phyloP scores from a whole-genome alignment of 1,140 invertebrate genomes.

The Riptortus pedestris region DNA sequence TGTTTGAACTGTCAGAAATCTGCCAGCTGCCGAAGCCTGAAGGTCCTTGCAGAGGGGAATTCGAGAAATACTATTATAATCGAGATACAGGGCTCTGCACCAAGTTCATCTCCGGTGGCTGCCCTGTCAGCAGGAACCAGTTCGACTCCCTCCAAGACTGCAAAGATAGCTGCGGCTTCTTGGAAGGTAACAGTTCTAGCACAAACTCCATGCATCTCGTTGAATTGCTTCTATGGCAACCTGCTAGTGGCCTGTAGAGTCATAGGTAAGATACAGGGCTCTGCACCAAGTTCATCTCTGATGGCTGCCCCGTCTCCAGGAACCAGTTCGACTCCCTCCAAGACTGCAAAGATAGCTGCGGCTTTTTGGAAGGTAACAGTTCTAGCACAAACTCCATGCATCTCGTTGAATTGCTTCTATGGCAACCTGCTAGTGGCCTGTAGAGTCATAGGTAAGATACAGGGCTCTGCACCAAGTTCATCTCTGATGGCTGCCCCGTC shows the following conservation, averaged over 20 bases:
- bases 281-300: conserved; percentile 62
- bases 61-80: conserved; percentile 45
- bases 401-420: too few relatives aligned
- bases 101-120: conserved; percentile 65
- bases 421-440: too few relatives aligned
- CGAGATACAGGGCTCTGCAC: conserved; percentile 43
- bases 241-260: too few relatives aligned
- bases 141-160: conserved; percentile 50
- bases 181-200: conserved; percentile 38
- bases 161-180: conserved; percentile 41
- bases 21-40: conserved; percentile 29
- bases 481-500: conserved; percentile 62
- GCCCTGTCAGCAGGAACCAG: conserved; percentile 63
- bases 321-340: conserved; percentile 56
- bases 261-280: conserved; percentile 17
- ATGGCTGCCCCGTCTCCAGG: conserved; percentile 61
- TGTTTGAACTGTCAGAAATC: too few relatives aligned
- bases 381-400: too few relatives aligned
- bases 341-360: conserved; percentile 46
- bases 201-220: too few relatives aligned
- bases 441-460: too few relatives aligned
- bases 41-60: conserved; percentile 29
- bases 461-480: conserved; percentile 54
- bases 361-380: conserved; percentile 37
- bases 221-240: too few relatives aligned